Evolutionary conservation across 2,888 invertebrate species (phyloP), one percentile per base, ranked within the genome.

Genomic region (Palloptera scutellata): DNA sequence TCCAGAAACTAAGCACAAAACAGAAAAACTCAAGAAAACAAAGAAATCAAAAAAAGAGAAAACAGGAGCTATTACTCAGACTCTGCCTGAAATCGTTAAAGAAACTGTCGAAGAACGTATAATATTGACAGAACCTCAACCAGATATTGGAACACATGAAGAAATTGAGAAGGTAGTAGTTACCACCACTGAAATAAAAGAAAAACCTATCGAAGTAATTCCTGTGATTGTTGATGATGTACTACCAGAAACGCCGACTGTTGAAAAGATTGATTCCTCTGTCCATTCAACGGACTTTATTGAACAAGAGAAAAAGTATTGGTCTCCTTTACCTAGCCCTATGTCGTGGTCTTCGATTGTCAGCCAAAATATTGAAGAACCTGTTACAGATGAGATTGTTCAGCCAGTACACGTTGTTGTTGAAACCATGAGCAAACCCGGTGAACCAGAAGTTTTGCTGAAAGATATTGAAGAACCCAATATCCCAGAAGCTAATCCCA

Each of bases 281-380:
- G n/a, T 41, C 48, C 12, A 48, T 30, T 4, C 48, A n/a, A n/a
- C 41, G 1, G 15, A 11, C 19, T 64, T 64, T 19, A 67, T 60
- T 60, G 61, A 67, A 10, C 41, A 60, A 20, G 60, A 64, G 43
- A 62, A 19, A 19, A 43, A 55, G 17, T 40, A 60, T 20, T 17
- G 54, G 8, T 10, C 11, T 41, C 5, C 19, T 1, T 1, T 54
- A 8, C 6, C 30, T 66, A 64, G 55, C 6, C 30, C 30, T 40
- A 62, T 74, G 63, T 67, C 73, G 1, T 74, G 74, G 74, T 74
- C 74, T 3, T 66, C 67, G 12, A 68, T 74, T 70, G 74, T 74
- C 17, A 74, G 74, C 52, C 64, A 73, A 65, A 67, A 66, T 55
- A 48, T 57, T 12, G 64, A 17, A 10, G 66, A 70, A 13, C 15